These are phyloP conservation scores for Porites australiensis DNA, from an alignment of 64 coral and sea anemone genomes.

Conservation along the genomic window DNA sequence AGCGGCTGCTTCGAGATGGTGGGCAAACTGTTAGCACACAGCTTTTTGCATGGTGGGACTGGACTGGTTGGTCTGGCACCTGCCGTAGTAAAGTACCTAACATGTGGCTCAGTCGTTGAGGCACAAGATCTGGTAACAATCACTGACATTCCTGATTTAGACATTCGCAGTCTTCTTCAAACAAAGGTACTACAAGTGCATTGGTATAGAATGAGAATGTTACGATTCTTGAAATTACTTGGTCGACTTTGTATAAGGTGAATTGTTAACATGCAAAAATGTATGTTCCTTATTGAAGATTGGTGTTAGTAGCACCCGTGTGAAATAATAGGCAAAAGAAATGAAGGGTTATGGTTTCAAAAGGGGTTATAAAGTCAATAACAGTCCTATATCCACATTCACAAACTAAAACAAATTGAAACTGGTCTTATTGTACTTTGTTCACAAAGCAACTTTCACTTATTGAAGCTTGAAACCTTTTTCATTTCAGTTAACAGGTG, in stretches of 20 bases:
- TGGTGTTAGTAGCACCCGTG: constrained; percentile 11
- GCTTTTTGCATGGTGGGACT: constrained; percentile 49
- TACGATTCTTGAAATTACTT: constrained; percentile 22
- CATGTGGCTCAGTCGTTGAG: constrained; percentile 65
- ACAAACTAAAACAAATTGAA: constrained; percentile 7
- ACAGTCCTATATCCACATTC: constrained; percentile 11
- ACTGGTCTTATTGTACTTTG: constrained; percentile 13
- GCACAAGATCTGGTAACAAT: constrained; percentile 42
- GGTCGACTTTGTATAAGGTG: constrained; percentile 17
- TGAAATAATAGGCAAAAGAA: constrained; percentile 14
- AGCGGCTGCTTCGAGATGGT: constrained; percentile 50
- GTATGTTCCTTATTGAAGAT: constrained; percentile 5
- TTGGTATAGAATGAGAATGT: constrained; percentile 21
- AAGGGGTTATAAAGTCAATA: constrained; percentile 13
- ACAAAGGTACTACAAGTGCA: constrained; percentile 46
- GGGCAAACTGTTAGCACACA: constrained; percentile 59
- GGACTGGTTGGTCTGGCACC: constrained; percentile 67
- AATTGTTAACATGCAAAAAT: constrained; percentile 16
- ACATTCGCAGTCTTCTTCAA: constrained; percentile 54
- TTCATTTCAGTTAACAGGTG: constrained; percentile 13
- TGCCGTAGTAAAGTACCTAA: constrained; percentile 61
- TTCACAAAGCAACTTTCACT: constrained; percentile 13
- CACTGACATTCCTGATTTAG: constrained; percentile 61
- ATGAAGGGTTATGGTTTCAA: constrained; percentile 13
- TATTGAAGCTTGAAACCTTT: constrained; percentile 13